These are phyloP conservation scores for Diplogasteroides magnus DNA, from an alignment of 1,140 invertebrate species.

Conservation along the genomic window DNA sequence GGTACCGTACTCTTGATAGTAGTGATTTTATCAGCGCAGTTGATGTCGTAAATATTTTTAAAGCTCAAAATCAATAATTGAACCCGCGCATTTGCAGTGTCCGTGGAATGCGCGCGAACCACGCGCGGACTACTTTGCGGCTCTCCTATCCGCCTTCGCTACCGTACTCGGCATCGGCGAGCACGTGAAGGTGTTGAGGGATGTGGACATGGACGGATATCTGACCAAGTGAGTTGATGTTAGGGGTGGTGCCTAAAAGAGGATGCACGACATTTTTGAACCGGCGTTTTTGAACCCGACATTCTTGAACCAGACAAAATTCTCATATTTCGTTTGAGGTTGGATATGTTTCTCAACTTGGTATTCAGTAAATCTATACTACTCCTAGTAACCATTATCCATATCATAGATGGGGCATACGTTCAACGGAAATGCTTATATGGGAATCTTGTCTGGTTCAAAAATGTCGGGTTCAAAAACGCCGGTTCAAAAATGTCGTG, in stretches of 20 bases:
- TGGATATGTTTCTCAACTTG: too few species aligned
- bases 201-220: slow-evolving; percentile 7
- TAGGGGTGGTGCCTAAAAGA: background rate
- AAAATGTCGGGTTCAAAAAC: too few species aligned
- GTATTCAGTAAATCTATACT: too few species aligned
- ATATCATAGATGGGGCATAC: too few species aligned
- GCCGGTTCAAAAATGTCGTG: too few species aligned
- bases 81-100: slow-evolving; percentile 59
- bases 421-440: too few species aligned
- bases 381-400: too few species aligned
- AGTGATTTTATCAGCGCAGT: background rate
- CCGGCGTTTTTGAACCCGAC: too few species aligned
- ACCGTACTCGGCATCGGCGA: slow-evolving; percentile 82
- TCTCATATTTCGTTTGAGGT: slow-evolving; percentile 45
- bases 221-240: slow-evolving; percentile 8
- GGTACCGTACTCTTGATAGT: slow-evolving; percentile 2
- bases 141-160: slow-evolving; percentile 86
- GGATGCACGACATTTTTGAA: too few species aligned
- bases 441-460: too few species aligned
- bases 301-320: too few species aligned
- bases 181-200: slow-evolving; percentile 80
- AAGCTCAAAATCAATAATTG: background rate
- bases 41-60: background rate
- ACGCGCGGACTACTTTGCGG: slow-evolving; percentile 85
- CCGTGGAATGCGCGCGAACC: slow-evolving; percentile 87